A percentile compares a stretch with the other conserved stretches of the same genome.
Evolutionary conservation across 2,113 vertebrate species (phyloP).

Genomic region (Thryonomys swinderianus): DNA sequence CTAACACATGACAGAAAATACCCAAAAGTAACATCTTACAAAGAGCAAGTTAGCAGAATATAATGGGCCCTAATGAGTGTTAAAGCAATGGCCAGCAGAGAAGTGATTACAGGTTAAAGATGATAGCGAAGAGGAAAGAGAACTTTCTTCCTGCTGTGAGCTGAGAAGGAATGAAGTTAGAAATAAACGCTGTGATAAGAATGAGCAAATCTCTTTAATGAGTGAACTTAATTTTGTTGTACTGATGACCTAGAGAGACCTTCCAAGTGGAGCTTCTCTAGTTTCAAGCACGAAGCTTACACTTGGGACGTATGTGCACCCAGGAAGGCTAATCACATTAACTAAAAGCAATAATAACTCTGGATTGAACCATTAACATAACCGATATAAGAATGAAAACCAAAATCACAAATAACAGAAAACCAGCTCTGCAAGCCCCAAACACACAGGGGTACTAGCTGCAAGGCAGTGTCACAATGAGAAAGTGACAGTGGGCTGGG

Average conservation of each 20-base stretch:
- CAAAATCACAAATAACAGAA: constrained; percentile 35
- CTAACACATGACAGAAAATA: constrained; percentile 16
- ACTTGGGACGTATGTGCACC: neutral
- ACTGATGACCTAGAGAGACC: constrained; percentile 19
- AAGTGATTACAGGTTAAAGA: neutral
- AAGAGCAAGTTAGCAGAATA: neutral
- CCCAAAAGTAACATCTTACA: neutral
- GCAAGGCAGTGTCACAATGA: neutral
- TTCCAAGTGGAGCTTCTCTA: constrained; percentile 15
- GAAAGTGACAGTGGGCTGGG: neutral
- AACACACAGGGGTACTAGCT: neutral
- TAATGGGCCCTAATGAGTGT: neutral
- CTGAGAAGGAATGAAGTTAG: neutral
- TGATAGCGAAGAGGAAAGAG: neutral
- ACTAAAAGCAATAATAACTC: constrained; percentile 54
- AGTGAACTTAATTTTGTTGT: constrained; percentile 40
- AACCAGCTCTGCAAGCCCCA: neutral
- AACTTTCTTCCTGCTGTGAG: neutral
- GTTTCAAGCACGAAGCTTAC: constrained; percentile 47
- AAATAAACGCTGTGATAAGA: neutral
- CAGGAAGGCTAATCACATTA: constrained; percentile 64
- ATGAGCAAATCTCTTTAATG: constrained; percentile 1
- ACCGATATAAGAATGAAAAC: constrained; percentile 23
- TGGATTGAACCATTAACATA: constrained; percentile 32
- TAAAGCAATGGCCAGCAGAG: neutral